A percentile compares a stretch with the other conserved stretches of the same genome.
Evolutionary conservation across 2,113 vertebrate species (phyloP).

Genomic region (Tursiops truncatus): DNA sequence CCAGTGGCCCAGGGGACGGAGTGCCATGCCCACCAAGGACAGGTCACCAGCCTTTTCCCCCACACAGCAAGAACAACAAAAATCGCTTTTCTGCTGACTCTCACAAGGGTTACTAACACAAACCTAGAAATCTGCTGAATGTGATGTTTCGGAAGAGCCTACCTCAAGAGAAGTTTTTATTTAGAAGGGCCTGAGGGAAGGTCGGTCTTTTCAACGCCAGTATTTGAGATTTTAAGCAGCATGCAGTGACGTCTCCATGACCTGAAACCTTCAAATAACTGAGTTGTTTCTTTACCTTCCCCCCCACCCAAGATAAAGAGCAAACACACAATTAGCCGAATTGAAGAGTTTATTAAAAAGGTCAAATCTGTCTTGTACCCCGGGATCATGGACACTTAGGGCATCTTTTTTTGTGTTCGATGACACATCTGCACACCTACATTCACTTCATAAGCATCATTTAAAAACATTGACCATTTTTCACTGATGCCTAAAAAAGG

Average conservation of each 20-base stretch:
- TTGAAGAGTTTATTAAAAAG: conserved; percentile 28
- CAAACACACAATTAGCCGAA: neutral
- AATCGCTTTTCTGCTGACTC: neutral
- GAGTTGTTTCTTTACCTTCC: neutral
- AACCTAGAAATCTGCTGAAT: neutral
- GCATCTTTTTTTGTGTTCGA: neutral
- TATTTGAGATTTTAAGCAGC: neutral
- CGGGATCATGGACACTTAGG: neutral
- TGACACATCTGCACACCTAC: fast-evolving
- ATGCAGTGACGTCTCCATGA: fast-evolving
- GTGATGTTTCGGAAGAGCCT: neutral
- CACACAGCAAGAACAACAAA: neutral
- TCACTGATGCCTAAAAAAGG: neutral
- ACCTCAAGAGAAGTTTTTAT: neutral
- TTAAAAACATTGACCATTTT: neutral
- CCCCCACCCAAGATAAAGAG: neutral
- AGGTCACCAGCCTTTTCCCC: neutral
- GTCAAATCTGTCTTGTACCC: neutral
- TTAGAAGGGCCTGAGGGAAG: neutral
- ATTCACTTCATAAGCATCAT: neutral
- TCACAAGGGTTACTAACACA: neutral
- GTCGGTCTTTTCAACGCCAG: neutral
- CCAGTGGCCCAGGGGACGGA: neutral
- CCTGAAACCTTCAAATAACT: neutral
- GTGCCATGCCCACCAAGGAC: fast-evolving